These are phyloP conservation scores for Fukomys damarensis DNA, from an alignment of 2,113 vertebrate species.

Conservation along the genomic window DNA sequence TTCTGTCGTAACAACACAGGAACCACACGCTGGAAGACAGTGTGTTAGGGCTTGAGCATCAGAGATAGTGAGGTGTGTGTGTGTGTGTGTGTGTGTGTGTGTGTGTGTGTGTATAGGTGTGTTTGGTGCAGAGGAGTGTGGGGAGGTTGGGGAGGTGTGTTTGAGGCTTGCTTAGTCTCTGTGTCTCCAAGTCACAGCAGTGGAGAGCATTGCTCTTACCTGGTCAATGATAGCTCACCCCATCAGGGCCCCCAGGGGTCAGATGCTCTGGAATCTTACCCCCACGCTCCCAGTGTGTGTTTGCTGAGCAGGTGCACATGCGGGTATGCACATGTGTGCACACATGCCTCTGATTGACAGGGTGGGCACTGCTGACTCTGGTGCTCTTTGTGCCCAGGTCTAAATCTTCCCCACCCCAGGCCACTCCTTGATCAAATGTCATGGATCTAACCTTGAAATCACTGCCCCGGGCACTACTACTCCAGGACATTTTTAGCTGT, in stretches of 20 bases:
- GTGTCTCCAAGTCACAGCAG: neutral
- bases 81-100: too few species aligned
- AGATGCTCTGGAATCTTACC: neutral
- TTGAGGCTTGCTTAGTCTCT: too few species aligned
- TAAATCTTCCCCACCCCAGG: neutral
- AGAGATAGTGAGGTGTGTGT: neutral
- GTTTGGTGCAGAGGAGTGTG: too few species aligned
- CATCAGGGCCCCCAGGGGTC: too few species aligned
- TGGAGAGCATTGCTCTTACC: too few species aligned
- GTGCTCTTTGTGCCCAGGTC: neutral
- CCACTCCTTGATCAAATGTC: rapidly evolving
- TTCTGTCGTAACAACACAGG: neutral
- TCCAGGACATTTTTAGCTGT: neutral
- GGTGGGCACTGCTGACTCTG: rapidly evolving
- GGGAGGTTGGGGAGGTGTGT: too few species aligned
- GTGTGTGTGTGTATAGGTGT: neutral
- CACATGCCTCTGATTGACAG: too few species aligned
- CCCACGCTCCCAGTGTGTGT: rapidly evolving
- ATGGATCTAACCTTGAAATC: neutral
- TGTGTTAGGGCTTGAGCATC: neutral
- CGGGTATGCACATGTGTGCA: neutral
- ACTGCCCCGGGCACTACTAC: too few species aligned
- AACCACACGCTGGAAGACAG: neutral
- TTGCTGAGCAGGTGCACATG: neutral
- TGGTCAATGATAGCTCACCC: neutral